Evolutionary conservation across 2,888 invertebrate genomes (phyloP).

Genomic region (Diachrysia chrysitis): DNA sequence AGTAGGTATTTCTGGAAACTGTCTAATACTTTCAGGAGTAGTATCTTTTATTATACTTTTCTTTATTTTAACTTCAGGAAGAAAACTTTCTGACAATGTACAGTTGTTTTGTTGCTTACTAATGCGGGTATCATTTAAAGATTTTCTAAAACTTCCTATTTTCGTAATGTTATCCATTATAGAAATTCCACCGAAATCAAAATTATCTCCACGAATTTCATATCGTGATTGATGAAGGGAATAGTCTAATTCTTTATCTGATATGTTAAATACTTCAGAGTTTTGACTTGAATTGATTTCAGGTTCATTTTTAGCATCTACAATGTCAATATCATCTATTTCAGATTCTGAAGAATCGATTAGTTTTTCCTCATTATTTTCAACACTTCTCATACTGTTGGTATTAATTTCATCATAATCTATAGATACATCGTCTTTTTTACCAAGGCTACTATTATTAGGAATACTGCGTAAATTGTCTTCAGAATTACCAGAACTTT

Average conservation of each 20-base stretch:
- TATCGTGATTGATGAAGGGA: slow-evolving; percentile 82
- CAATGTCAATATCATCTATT: slow-evolving; percentile 17
- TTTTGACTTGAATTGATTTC: slow-evolving; percentile 64
- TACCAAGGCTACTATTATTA: slow-evolving; percentile 66
- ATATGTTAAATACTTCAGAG: slow-evolving; percentile 78
- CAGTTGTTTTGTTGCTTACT: slow-evolving; percentile 17
- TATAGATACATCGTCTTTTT: slow-evolving; percentile 74
- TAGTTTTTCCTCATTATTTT: slow-evolving; percentile 9
- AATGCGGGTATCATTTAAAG: slow-evolving; percentile 26
- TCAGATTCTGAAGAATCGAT: slow-evolving; percentile 19
- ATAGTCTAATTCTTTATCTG: slow-evolving; percentile 91
- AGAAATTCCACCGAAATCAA: slow-evolving; percentile 70
- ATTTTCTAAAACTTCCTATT: slow-evolving; percentile 37
- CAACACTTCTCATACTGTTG: slow-evolving; percentile 14
- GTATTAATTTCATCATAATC: slow-evolving; percentile 79
- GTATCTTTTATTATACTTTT: slow-evolving; percentile 10
- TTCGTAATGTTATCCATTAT: slow-evolving; percentile 62
- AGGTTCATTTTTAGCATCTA: slow-evolving; percentile 32
- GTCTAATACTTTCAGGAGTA: not conserved
- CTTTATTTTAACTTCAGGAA: slow-evolving; percentile 48
- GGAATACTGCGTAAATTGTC: slow-evolving; percentile 29
- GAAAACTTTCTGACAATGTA: slow-evolving; percentile 30
- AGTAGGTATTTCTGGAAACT: slow-evolving; percentile 11
- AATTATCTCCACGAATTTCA: slow-evolving; percentile 59
- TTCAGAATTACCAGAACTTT: slow-evolving; percentile 64